Percentiles rank a stretch among this genome's conserved stretches.
Conservation (phyloP, 2,113 vertebrate species). For the chimpanzee (Pan troglodytes) region NHGRI_mPanTro3-v2.1_pri NC_072411.2:46495501-46496000, state of each 20-base stretch:
- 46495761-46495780: slow-evolving; percentile 50
- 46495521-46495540: slow-evolving; percentile 64
- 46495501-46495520: not conserved
- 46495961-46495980: slow-evolving; percentile 96
- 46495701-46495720: not conserved
- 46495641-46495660: slow-evolving; percentile 60
- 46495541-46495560: slow-evolving; percentile 47
- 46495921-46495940: slow-evolving; percentile 93
- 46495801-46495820: slow-evolving; percentile 75
- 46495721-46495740: not conserved
- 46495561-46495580: not conserved
- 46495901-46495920: slow-evolving; percentile 89
- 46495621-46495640: not conserved
- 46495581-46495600: not conserved
- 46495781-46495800: slow-evolving; percentile 68
- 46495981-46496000: slow-evolving; percentile 94
- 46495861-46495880: slow-evolving; percentile 86
- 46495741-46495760: slow-evolving; percentile 36
- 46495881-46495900: slow-evolving; percentile 88
- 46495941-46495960: slow-evolving; percentile 93
- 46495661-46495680: not conserved
- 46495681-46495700: not conserved
- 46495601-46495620: not conserved
- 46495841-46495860: slow-evolving; percentile 84
- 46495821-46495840: slow-evolving; percentile 76